phyloP scores from a whole-genome alignment of 37 sponge, comb jelly and placozoan species.

The Ephydatia muelleri region DNA sequence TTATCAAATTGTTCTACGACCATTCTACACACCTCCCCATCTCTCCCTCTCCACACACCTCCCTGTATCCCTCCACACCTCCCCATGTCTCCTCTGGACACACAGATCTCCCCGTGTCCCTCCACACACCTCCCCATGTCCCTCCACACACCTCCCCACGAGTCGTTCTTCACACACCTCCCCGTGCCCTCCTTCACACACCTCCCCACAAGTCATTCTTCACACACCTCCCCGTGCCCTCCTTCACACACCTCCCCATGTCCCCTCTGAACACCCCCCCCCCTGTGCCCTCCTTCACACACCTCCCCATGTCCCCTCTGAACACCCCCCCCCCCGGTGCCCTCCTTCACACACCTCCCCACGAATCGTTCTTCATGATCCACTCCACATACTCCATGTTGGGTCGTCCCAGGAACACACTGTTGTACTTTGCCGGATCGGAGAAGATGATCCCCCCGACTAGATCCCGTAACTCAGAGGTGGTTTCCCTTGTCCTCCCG shows the following conservation, averaged over 20 bases:
- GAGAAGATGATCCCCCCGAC: constrained; percentile 62
- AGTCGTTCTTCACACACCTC: no score
- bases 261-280: neutral
- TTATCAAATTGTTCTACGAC: no score
- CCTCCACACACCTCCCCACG: no score
- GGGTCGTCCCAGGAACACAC: constrained; percentile 46
- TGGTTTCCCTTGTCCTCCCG: neutral
- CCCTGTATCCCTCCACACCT: no score
- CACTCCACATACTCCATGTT: constrained; percentile 55
- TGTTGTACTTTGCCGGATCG: constrained; percentile 50
- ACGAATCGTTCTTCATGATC: constrained; percentile 64
- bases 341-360: constrained; percentile 52
- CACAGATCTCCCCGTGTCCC: no score
- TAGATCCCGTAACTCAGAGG: constrained; percentile 53
- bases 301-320: neutral
- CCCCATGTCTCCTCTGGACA: no score
- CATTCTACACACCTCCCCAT: no score
- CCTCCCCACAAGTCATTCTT: no score
- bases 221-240: constrained; percentile 78
- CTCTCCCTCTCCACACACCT: no score
- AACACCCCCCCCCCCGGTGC: neutral
- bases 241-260: no score
- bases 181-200: no score
- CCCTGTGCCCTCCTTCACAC: neutral
- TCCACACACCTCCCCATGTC: no score